Percentiles rank a stretch among this genome's conserved stretches.
These are phyloP conservation scores for Pantala flavescens DNA, from an alignment of 1,140 invertebrate genomes.

Conservation along the genomic window DNA sequence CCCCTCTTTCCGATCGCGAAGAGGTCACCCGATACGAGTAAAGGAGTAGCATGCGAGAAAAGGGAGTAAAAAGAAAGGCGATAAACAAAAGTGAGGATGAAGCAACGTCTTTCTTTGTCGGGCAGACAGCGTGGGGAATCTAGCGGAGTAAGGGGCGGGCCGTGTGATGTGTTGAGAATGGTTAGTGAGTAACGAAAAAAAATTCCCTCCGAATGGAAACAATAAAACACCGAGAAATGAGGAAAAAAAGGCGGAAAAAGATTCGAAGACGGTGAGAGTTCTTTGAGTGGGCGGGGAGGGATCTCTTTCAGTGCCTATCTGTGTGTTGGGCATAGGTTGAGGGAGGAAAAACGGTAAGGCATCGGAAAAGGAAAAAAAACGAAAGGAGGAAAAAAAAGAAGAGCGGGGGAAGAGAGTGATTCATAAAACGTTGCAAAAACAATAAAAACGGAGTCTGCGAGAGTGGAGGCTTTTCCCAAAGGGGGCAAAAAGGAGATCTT, in stretches of 20 bases:
- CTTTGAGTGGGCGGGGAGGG: not conserved
- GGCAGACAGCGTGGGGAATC: too few species aligned
- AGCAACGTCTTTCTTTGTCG: too few species aligned
- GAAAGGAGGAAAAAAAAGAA: not conserved
- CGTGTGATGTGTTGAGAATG: constrained; percentile 1
- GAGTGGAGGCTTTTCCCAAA: not conserved
- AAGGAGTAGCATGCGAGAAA: too few species aligned
- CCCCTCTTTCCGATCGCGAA: too few species aligned
- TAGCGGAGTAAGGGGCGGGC: not conserved
- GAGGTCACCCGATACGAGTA: too few species aligned
- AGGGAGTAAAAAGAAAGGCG: too few species aligned
- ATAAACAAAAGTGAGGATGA: too few species aligned
- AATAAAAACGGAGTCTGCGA: not conserved
- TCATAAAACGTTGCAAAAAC: constrained; percentile 10
- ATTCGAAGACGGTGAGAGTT: not conserved
- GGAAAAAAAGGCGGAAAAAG: not conserved
- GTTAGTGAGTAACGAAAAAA: not conserved
- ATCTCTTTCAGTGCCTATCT: too few species aligned
- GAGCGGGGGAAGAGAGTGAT: not conserved
- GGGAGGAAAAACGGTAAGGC: not conserved
- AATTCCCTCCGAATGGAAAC: too few species aligned
- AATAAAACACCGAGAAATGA: not conserved
- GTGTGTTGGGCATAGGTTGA: not conserved
- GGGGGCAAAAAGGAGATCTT: not conserved
- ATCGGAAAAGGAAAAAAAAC: not conserved